These are phyloP conservation scores for Meta bourneti DNA, from an alignment of 2,888 invertebrate genomes.

Conservation along the genomic window DNA sequence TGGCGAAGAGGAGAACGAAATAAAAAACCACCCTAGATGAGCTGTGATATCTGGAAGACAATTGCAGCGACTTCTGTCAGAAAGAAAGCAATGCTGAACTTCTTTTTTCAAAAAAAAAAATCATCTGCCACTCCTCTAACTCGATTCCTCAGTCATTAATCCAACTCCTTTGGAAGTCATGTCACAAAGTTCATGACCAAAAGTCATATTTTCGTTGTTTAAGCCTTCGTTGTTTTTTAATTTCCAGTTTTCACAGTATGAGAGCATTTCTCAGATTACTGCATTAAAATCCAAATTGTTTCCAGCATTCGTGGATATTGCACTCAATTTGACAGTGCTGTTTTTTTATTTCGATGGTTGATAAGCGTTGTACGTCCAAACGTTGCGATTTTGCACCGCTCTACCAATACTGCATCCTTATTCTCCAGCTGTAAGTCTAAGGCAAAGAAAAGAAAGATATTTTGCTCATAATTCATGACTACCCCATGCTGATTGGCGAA, in stretches of 20 bases:
- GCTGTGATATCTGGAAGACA: constrained; percentile 60
- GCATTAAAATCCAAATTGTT: no score
- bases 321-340: no score
- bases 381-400: no score
- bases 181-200: constrained; percentile 69
- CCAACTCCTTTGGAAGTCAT: constrained; percentile 73
- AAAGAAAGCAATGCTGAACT: constrained; percentile 39
- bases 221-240: no score
- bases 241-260: no score
- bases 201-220: no score
- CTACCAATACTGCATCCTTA: no score
- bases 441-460: neutral
- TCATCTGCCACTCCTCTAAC: constrained; percentile 66
- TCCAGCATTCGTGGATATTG: no score
- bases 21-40: constrained; percentile 4
- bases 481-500: constrained; percentile 59
- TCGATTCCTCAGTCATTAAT: constrained; percentile 71
- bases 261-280: no score
- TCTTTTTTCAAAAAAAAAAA: constrained; percentile 31
- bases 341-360: no score
- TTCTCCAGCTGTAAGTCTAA: neutral
- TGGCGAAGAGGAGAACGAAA: constrained; percentile 4
- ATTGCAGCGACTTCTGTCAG: constrained; percentile 48
- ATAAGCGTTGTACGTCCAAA: no score
- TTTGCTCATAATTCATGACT: constrained; percentile 36